A percentile compares a stretch with the other conserved stretches of the same genome.
These are phyloP conservation scores for Physeter macrocephalus DNA, from an alignment of 2,113 vertebrate species.

Conservation along the genomic window DNA sequence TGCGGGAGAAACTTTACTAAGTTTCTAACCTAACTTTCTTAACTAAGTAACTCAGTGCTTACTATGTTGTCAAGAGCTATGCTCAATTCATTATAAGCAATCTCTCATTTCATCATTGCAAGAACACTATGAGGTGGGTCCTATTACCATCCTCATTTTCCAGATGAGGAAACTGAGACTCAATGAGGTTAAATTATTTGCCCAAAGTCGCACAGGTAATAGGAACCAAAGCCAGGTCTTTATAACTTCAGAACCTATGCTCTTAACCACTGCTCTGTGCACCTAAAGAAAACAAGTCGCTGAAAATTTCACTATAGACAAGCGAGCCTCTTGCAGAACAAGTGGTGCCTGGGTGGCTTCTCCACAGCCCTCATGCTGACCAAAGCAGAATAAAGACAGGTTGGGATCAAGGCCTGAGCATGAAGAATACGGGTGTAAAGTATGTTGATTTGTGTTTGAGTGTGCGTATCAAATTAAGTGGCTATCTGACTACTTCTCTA, in stretches of 20 bases:
- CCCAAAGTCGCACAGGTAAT: neutral
- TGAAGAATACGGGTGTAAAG: neutral
- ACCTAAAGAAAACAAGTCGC: neutral
- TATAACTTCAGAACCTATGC: neutral
- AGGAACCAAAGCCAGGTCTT: neutral
- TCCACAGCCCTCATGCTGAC: neutral
- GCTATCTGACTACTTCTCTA: neutral
- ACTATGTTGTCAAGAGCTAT: neutral
- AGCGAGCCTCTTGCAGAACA: neutral
- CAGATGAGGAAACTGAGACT: neutral
- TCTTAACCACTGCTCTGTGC: neutral
- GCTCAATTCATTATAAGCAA: neutral
- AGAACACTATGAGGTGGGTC: neutral
- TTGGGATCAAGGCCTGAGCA: neutral
- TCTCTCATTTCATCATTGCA: neutral
- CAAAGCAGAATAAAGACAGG: neutral
- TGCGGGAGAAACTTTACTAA: neutral
- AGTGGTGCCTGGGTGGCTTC: neutral
- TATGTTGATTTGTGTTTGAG: neutral
- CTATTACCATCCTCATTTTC: neutral
- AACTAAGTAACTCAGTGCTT: neutral
- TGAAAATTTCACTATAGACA: neutral
- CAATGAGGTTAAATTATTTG: neutral
- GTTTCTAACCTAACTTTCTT: neutral
- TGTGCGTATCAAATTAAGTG: neutral